Percentiles rank a stretch among this genome's conserved stretches.
Conservation (phyloP, 2,113 vertebrate species). For the Sakesphorus luctuosus region DNA sequence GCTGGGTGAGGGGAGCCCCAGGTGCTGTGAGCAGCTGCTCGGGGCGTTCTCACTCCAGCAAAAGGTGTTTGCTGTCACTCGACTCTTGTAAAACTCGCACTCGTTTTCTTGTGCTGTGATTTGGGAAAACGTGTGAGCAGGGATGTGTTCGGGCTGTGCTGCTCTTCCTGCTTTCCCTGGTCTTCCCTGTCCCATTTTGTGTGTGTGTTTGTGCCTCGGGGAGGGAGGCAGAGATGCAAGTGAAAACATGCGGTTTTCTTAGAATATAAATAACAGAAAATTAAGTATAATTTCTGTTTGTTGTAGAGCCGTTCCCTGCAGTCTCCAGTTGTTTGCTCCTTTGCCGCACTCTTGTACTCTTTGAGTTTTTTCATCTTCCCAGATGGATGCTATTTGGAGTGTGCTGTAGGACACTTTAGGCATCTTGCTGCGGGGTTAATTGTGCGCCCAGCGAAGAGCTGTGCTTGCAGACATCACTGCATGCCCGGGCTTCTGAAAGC, state of each 20-base stretch:
- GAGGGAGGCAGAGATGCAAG: slow-evolving; percentile 10
- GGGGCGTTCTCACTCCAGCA: background rate
- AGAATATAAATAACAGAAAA: slow-evolving; percentile 24
- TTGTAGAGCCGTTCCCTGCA: background rate
- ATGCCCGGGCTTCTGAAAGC: slow-evolving; percentile 9
- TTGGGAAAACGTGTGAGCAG: background rate
- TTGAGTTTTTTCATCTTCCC: background rate
- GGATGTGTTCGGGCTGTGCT: background rate
- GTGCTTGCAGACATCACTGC: background rate
- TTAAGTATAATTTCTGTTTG: background rate
- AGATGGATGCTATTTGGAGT: background rate
- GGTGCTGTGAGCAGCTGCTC: background rate
- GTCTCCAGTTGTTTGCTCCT: slow-evolving; percentile 7
- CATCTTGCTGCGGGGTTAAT: background rate
- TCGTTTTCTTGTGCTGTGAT: background rate
- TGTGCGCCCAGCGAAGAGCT: background rate
- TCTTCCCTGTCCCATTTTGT: background rate
- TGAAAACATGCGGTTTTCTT: slow-evolving; percentile 24
- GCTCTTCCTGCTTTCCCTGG: background rate
- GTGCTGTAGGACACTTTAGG: background rate
- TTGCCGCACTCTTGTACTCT: background rate
- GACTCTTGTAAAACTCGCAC: background rate
- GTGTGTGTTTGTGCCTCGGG: background rate
- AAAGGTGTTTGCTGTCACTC: background rate
- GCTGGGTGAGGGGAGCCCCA: background rate